phyloP scores from a whole-genome alignment of 1,140 invertebrate species.

The Bombus terrestris region DNA sequence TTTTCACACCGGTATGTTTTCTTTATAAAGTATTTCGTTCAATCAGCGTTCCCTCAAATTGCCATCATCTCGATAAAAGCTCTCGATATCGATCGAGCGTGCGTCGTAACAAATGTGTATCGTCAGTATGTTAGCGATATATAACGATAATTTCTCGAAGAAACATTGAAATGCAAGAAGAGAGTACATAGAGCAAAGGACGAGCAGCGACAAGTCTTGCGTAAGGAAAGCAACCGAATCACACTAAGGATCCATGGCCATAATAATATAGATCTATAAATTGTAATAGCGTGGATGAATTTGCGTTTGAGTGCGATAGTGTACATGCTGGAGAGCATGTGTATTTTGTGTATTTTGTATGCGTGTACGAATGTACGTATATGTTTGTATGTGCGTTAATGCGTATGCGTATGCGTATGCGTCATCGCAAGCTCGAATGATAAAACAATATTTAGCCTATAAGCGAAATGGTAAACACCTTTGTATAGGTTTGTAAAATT shows the following conservation, averaged over 20 bases:
- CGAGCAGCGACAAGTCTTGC: slow-evolving; percentile 3
- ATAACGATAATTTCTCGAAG: neutral
- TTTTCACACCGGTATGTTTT: neutral
- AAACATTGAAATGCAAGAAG: neutral
- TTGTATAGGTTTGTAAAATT: slow-evolving; percentile 59
- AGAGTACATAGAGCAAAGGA: neutral
- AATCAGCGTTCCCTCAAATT: neutral
- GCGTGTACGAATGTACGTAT: slow-evolving; percentile 1
- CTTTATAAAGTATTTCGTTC: neutral
- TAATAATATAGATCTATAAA: slow-evolving; percentile 70
- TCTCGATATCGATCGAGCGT: neutral
- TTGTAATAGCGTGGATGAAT: slow-evolving; percentile 48
- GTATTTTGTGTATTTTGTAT: neutral
- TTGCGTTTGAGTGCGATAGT: neutral
- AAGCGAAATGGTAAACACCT: slow-evolving; percentile 63
- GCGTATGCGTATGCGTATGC: slow-evolving; percentile 20
- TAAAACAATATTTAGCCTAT: slow-evolving; percentile 70
- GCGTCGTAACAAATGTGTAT: neutral
- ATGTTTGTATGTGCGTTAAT: neutral
- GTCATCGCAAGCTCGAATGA: slow-evolving; percentile 6
- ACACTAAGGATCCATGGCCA: slow-evolving; percentile 62
- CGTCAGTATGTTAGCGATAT: neutral
- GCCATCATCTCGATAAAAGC: too few relatives aligned
- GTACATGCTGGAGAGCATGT: neutral
- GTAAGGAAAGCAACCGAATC: slow-evolving; percentile 1